phyloP scores from a whole-genome alignment of 2,113 vertebrate genomes.

The human (Homo sapiens) region DNA sequence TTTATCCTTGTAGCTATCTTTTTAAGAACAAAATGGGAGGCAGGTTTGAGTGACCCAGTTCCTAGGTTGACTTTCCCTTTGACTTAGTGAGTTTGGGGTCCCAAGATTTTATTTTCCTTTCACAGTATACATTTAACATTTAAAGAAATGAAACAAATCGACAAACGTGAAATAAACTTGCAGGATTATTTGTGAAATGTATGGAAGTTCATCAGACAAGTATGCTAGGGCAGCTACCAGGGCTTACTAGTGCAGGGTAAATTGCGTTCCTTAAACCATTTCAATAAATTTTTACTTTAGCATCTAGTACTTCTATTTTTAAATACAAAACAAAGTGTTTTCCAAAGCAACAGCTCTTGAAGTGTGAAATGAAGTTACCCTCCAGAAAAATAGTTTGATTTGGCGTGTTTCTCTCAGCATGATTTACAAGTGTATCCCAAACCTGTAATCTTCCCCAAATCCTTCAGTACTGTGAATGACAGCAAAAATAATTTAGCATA shows the following conservation, averaged over 20 bases:
- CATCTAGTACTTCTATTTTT: not conserved
- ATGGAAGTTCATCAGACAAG: not conserved
- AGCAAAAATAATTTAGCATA: conserved; percentile 14
- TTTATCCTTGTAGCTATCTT: no score
- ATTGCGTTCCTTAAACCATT: conserved; percentile 22
- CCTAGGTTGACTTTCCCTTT: no score
- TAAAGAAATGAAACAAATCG: not conserved
- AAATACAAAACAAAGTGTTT: conserved; percentile 28
- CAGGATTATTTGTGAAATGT: not conserved
- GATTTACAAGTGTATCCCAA: conserved; percentile 22
- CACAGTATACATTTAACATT: not conserved
- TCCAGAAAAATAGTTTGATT: conserved; percentile 12
- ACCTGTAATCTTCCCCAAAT: not conserved
- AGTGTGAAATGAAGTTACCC: conserved; percentile 50
- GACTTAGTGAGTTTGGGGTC: no score
- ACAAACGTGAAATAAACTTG: not conserved
- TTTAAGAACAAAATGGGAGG: no score
- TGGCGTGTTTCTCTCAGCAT: not conserved
- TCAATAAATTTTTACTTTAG: conserved; percentile 11
- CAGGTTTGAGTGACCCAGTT: no score
- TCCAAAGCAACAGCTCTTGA: not conserved
- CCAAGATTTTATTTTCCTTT: no score
- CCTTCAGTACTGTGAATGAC: not conserved
- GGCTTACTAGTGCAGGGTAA: not conserved
- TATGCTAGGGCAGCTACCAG: not conserved